Conservation (phyloP, 2,888 invertebrate genomes). For the Amblyjoppa fuscipennis region DNA sequence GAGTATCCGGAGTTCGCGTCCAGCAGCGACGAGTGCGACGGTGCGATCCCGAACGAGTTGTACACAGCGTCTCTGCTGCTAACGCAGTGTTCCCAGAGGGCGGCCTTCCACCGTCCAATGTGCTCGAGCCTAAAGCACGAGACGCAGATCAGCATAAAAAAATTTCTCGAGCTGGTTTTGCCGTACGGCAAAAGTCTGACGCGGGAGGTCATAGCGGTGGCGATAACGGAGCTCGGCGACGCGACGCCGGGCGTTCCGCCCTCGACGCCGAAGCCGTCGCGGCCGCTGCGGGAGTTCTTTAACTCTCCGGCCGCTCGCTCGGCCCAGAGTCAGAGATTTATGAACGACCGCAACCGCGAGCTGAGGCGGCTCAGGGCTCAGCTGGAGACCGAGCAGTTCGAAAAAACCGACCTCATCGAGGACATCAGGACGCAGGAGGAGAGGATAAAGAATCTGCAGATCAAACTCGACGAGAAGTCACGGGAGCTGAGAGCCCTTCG, state of each 20-base stretch:
- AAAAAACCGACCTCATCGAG: slow-evolving; percentile 88
- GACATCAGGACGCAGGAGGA: slow-evolving; percentile 87
- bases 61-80: slow-evolving; percentile 86
- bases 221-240: slow-evolving; percentile 83
- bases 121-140: slow-evolving; percentile 86
- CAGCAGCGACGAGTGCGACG: slow-evolving; percentile 79
- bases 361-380: slow-evolving; percentile 87
- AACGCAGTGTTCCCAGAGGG: slow-evolving; percentile 86
- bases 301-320: slow-evolving; percentile 79
- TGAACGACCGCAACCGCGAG: slow-evolving; percentile 85
- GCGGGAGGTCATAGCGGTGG: slow-evolving; percentile 85
- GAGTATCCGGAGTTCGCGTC: slow-evolving; percentile 86
- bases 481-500: slow-evolving; percentile 83
- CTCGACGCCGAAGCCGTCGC: slow-evolving; percentile 71
- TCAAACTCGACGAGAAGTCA: slow-evolving; percentile 84
- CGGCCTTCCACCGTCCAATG: slow-evolving; percentile 87
- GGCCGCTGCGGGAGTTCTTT: slow-evolving; percentile 78
- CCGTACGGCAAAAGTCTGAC: slow-evolving; percentile 85
- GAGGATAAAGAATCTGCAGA: slow-evolving; percentile 87
- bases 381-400: slow-evolving; percentile 88
- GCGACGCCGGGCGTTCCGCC: slow-evolving; percentile 66
- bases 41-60: slow-evolving; percentile 82
- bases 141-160: slow-evolving; percentile 87
- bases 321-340: slow-evolving; percentile 75
- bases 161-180: slow-evolving; percentile 87